Base-by-base conservation (phyloP, 2,888 invertebrate species). In the Pterobdella sp. region DNA sequence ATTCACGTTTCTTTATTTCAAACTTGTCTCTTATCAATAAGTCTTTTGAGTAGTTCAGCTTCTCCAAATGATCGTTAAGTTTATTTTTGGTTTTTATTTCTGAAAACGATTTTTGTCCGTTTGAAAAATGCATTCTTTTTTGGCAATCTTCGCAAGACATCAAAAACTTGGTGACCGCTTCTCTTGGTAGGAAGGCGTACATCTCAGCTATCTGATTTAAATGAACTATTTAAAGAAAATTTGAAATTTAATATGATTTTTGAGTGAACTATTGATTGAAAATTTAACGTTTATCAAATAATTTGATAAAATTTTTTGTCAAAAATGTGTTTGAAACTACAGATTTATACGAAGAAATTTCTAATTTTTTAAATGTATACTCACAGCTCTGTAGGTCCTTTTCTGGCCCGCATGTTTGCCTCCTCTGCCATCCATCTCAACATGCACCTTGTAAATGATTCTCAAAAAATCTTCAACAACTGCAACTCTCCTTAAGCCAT, bases 371-470 rank as follows among this genome's bases (percentile, higher is more conserved):
- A 22, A 26, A 22, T 49, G 31, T 0, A 14, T 1, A 86, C 90
- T 89, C 86, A 95, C 95, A 83, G 94, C 94, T 87, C 93, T 88
- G 85, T 95, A 95, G 0, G 95, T 95, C 78, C 94, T 88, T 83
- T 95, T 95, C 84, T 95, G 95, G 60, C 95, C 95, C n/a, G 94
- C 94, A 82, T 95, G 95, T 84, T 93, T 93, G 73, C 94, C 93
- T 42, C 84, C 84, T 78, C 92, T 87, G 71, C 94, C 94, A 83
- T 94, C 93, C 80, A 93, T 87, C 82, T 93, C 94, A 72, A 95
- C 94, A 83, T 95, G 95, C 26, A 95, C 93, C 70, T 91, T 91
- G 85, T 94, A 94, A 81, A 95, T 95, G 77, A 95, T 95, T 83
- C 94, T 92, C 84, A 94, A 95, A 86, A 95, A 95, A 82, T 94